These are phyloP conservation scores for Pectinophora gossypiella DNA, from an alignment of 1,140 invertebrate genomes.

Conservation along the genomic window DNA sequence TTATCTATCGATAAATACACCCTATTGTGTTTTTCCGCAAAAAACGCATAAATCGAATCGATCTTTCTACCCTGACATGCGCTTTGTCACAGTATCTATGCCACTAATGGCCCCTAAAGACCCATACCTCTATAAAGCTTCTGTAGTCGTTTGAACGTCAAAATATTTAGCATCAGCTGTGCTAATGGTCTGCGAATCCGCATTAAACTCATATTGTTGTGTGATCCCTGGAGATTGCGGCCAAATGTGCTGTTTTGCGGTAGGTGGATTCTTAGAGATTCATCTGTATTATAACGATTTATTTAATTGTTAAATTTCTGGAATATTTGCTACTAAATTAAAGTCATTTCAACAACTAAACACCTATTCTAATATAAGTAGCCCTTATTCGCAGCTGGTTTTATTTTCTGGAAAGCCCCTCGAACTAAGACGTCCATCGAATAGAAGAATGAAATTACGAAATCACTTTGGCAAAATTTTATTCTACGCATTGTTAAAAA, in stretches of 20 bases:
- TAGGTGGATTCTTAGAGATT: background rate
- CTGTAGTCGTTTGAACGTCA: conserved; percentile 60
- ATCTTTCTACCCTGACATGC: conserved; percentile 56
- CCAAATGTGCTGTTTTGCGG: conserved; percentile 46
- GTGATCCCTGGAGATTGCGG: conserved; percentile 43
- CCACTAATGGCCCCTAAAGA: conserved; percentile 52
- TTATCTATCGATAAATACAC: conserved; percentile 68
- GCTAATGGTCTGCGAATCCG: conserved; percentile 59
- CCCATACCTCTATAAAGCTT: no score
- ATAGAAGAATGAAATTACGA: no score
- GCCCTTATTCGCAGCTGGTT: no score
- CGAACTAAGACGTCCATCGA: no score
- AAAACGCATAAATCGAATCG: conserved; percentile 69
- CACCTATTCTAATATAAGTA: no score
- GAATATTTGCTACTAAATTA: no score
- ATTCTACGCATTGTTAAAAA: no score
- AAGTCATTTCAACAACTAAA: no score
- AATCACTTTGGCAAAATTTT: no score
- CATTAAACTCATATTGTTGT: conserved; percentile 64
- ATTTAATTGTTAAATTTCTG: no score
- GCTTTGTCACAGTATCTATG: conserved; percentile 37
- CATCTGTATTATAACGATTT: no score
- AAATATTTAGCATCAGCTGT: conserved; percentile 71
- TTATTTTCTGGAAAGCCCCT: no score
- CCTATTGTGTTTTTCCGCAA: conserved; percentile 53